Base-by-base conservation (phyloP, 2,113 vertebrate genomes). In the rat (Rattus norvegicus) region DNA sequence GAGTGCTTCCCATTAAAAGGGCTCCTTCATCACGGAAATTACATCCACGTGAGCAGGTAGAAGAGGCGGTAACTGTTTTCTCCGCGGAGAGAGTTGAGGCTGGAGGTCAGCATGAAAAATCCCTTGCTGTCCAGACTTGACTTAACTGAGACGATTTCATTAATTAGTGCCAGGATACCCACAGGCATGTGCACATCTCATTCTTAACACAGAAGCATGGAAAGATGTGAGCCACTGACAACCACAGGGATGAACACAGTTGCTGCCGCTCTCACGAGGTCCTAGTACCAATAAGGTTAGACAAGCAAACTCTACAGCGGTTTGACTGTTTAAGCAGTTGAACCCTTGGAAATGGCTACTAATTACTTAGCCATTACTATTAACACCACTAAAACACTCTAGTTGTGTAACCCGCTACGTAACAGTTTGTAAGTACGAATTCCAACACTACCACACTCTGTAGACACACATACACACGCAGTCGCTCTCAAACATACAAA, bases 1-100 rank as follows among this genome's bases (percentile, higher is more conserved):
- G 70, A 97, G 94, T 89, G 10, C 52, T 96, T 95, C 9, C 61
- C 70, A 8, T 72, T 84, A 88, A 39, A 97, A 96, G 96, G 63
- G 56, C 73, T 61, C 7, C 91, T 96, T 97, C 98, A 49, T 92
- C 85, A 67, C 10, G 13, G 73, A 72, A 67, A 69, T 0, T 0
- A 4, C 7, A 33, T 36, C 59, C 61, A 20, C 17, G 59, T 1
- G 13, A 43, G 61, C 77, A 92, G 28, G 79, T 88, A 65, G 54
- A 76, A 2, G 7, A 22, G 75, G 2, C 0, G 1, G 2, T 43
- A 73, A 91, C 70, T 95, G 26, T 5, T 75, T 73, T 89, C 86
- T 54, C 61, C 26, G n/a, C 16, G 0, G 0, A 81, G 63, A 85
- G 16, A 87, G 12, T 8, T 33, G 47, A 36, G 4, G 39, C 72